Evolutionary conservation across 2,888 invertebrate genomes (phyloP), one percentile per base, ranked within the genome.

Genomic region (Tetragnatha montana): DNA sequence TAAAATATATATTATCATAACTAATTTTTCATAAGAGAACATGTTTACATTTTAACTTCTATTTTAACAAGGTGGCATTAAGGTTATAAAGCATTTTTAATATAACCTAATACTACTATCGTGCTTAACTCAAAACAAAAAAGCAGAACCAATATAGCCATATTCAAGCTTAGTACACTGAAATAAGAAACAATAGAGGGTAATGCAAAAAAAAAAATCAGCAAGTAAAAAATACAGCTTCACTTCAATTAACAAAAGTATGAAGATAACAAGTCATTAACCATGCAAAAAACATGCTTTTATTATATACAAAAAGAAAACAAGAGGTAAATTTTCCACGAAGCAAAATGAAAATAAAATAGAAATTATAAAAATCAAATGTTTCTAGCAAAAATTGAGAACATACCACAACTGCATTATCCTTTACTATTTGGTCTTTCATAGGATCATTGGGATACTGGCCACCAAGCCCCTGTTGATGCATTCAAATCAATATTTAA

Each of bases 341-440:
- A 73, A 49, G 21, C 35, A 75, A 69, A 76, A 86, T 35, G 10
- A n/a, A 80, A 47, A 80, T 51, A 8, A 74, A 75, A 80, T 17
- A 50, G 14, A 47, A 60, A 60, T 60, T 60, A 0, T 60, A 60
- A 60, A 8, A n/a, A 60, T 4, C 12, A n/a, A 60, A 79, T 14
- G 60, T 69, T 21, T 71, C 35, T 78, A 49, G 70, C 7, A 87
- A 68, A 76, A 78, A 70, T 47, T 14, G 14, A 85, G 79, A 85
- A 91, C 88, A 88, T 91, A 91, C 91, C 90, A 92, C 88, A 89
- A 92, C 91, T 71, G 92, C 91, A 81, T 90, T 91, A 76, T 92
- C 92, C 91, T 91, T 92, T 79, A 90, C 90, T 79, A 92, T 88
- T 91, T 92, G 92, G 75, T 92, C 92, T 89, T 92, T 92, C 88